Conservation (phyloP, 35 echinoderm and acorn worm species). For the Heliocidaris tuberculata region DNA sequence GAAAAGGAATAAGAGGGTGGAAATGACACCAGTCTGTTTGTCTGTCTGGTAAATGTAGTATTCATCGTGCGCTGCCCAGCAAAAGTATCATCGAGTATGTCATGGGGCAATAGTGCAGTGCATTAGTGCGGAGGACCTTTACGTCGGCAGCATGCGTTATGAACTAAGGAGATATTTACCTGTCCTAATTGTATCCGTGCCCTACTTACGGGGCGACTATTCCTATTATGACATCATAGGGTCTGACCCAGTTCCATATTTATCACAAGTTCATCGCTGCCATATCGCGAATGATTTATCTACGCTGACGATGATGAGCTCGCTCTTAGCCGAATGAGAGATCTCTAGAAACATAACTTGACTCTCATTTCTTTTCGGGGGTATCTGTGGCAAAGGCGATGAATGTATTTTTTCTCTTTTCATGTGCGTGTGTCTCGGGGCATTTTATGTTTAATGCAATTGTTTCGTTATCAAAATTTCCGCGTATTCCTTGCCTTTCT, state of each 20-base stretch:
- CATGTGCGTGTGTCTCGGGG: not conserved
- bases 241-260: slow-evolving; percentile 50
- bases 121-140: slow-evolving; percentile 17
- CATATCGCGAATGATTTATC: slow-evolving; percentile 52
- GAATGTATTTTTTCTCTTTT: not conserved
- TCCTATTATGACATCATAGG: slow-evolving; percentile 44
- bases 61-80: not conserved
- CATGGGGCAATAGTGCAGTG: slow-evolving; percentile 27
- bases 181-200: slow-evolving; percentile 49
- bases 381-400: not conserved
- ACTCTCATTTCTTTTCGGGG: not conserved
- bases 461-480: slow-evolving; percentile 20
- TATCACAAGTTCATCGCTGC: slow-evolving; percentile 45
- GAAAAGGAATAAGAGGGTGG: not conserved
- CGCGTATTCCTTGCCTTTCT: not conserved
- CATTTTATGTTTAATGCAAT: not conserved
- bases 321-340: not conserved
- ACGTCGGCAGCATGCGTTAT: slow-evolving; percentile 21
- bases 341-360: not conserved
- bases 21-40: not conserved
- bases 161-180: slow-evolving; percentile 38
- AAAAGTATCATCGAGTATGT: not conserved
- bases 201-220: slow-evolving; percentile 50
- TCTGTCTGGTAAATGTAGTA: not conserved
- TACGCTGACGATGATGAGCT: not conserved